Percentiles rank a stretch among this genome's conserved stretches.
Conservation (phyloP, 2,797 vertebrate genomes). For the Poeciliopsis turneri region DNA sequence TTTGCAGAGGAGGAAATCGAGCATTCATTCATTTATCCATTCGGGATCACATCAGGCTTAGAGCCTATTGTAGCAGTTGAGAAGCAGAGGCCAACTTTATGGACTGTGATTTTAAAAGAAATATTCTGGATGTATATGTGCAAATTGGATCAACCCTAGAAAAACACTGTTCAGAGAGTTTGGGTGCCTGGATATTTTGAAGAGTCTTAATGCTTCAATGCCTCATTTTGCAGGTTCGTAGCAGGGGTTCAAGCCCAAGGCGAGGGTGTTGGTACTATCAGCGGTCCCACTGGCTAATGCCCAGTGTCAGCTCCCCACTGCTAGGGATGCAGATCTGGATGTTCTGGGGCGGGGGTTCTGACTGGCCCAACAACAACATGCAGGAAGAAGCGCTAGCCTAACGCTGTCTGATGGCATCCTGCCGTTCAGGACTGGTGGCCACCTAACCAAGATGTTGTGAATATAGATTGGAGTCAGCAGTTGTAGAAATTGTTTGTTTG, state of each 20-base stretch:
- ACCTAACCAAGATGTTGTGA: conserved; percentile 51
- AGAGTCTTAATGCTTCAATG: conserved; percentile 16
- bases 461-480: conserved; percentile 30
- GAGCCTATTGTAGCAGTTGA: background rate
- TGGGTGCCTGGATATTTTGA: conserved; percentile 13
- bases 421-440: conserved; percentile 66
- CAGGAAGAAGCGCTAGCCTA: conserved; percentile 57
- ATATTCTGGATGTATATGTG: background rate
- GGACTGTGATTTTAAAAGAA: background rate
- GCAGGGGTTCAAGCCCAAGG: conserved; percentile 41
- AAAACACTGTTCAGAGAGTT: conserved; percentile 9
- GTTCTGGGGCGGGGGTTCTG: conserved; percentile 68
- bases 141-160: background rate
- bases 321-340: conserved; percentile 71
- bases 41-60: background rate
- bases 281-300: conserved; percentile 69
- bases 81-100: background rate
- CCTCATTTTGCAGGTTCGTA: conserved; percentile 32
- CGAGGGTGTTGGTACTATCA: conserved; percentile 74
- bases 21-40: background rate
- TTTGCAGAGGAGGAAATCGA: background rate
- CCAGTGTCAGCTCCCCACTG: conserved; percentile 78
- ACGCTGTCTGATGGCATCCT: conserved; percentile 83
- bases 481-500: conserved; percentile 24
- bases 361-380: conserved; percentile 67